Evolutionary conservation across 2,888 invertebrate species (phyloP).

Genomic region (Thyatira batis): DNA sequence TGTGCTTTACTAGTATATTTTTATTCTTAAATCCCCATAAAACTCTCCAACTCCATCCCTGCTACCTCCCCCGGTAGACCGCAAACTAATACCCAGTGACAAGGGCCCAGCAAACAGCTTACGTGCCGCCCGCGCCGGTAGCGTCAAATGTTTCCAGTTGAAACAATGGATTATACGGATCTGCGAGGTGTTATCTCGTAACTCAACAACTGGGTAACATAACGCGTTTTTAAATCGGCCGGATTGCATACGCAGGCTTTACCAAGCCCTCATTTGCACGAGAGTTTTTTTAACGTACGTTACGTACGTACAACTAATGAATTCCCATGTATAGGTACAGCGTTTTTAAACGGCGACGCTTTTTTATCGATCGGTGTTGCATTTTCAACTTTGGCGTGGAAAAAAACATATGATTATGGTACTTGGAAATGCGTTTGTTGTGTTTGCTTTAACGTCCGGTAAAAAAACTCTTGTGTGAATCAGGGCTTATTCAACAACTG

Average conservation of each 20-base stretch:
- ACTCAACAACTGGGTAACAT: background rate
- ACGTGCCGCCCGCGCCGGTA: background rate
- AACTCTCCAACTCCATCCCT: background rate
- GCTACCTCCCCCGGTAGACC: conserved; percentile 4
- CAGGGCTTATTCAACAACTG: too few relatives aligned
- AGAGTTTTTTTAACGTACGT: too few relatives aligned
- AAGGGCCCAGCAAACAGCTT: conserved; percentile 13
- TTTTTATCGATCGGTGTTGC: too few relatives aligned
- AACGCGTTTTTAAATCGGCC: background rate
- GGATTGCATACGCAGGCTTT: background rate
- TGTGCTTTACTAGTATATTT: background rate
- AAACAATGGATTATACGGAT: conserved; percentile 4
- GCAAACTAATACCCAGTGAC: conserved; percentile 21
- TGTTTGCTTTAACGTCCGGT: too few relatives aligned
- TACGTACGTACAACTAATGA: too few relatives aligned
- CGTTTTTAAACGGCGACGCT: too few relatives aligned
- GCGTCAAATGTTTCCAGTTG: conserved; percentile 2
- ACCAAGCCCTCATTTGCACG: too few relatives aligned
- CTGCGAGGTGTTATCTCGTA: background rate
- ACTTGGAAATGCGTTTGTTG: too few relatives aligned
- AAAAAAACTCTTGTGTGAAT: too few relatives aligned
- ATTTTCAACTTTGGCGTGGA: too few relatives aligned
- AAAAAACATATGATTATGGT: too few relatives aligned
- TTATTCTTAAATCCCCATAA: background rate
- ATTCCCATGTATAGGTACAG: too few relatives aligned